phyloP scores from a whole-genome alignment of 2,113 vertebrate genomes.

The Cisticola juncidis region DNA sequence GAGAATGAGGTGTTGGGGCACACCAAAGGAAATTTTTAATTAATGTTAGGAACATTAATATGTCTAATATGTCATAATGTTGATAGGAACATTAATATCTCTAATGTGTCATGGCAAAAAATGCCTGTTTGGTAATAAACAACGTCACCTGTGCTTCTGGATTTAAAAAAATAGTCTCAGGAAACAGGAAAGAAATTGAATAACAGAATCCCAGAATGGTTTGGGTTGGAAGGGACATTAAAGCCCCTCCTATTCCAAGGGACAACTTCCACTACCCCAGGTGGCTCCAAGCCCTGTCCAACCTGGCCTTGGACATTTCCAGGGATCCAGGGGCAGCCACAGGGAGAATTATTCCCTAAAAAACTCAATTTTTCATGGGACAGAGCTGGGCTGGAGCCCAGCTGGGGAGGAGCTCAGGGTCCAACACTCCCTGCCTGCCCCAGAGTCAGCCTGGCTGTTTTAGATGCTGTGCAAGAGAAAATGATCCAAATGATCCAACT shows the following conservation, averaged over 20 bases:
- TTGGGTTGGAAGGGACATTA: background rate
- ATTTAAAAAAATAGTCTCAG: background rate
- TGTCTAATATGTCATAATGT: background rate
- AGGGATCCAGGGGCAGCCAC: background rate
- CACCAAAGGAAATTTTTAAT: background rate
- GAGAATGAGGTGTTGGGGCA: background rate
- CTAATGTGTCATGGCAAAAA: background rate
- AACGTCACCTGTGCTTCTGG: no score
- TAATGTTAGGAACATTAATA: background rate
- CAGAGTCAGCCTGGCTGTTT: background rate
- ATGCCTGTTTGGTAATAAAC: background rate
- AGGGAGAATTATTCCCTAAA: background rate
- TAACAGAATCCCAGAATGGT: no score
- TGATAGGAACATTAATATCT: no score
- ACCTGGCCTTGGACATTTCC: fast-evolving
- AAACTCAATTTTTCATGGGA: background rate
- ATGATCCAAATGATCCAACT: background rate
- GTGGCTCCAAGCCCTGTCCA: background rate
- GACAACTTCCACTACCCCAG: background rate
- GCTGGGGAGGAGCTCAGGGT: background rate
- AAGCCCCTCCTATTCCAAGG: background rate
- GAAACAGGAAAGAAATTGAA: background rate
- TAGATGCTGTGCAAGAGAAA: background rate
- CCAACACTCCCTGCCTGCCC: background rate
- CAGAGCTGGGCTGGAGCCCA: no score